A percentile compares a stretch with the other conserved stretches of the same genome.
Conservation (phyloP, 2,888 invertebrate genomes). For the Epistrophe grossulariae region DNA sequence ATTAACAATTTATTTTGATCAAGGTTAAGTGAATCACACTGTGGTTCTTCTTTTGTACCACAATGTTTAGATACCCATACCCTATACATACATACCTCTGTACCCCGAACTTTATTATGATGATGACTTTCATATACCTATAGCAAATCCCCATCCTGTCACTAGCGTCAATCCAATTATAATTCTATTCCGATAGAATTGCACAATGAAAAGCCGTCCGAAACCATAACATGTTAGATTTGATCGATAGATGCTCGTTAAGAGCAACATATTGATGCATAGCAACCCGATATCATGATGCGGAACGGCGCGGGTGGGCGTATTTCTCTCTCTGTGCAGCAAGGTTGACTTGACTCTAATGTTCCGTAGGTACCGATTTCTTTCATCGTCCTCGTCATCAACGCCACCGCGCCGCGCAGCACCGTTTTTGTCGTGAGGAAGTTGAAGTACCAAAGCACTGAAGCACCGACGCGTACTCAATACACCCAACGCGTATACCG, state of each 20-base stretch:
- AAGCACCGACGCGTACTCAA: slow-evolving; percentile 27
- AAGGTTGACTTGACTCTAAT: slow-evolving; percentile 17
- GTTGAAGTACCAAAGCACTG: slow-evolving; percentile 14
- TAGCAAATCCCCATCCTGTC: slow-evolving; percentile 22
- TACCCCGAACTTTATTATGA: neutral
- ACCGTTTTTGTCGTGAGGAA: slow-evolving; percentile 4
- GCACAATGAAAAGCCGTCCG: slow-evolving; percentile 28
- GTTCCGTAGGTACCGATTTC: neutral
- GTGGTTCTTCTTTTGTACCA: neutral
- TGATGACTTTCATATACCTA: slow-evolving; percentile 7
- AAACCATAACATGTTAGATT: slow-evolving; percentile 51
- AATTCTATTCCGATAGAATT: slow-evolving; percentile 41
- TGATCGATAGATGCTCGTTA: slow-evolving; percentile 71
- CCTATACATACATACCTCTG: neutral
- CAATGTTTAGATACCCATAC: neutral
- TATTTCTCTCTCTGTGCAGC: neutral
- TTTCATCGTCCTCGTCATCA: neutral
- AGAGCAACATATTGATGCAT: slow-evolving; percentile 59
- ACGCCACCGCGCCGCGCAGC: neutral
- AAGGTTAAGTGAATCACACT: slow-evolving; percentile 31
- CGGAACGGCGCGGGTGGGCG: no score
- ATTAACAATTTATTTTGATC: slow-evolving; percentile 4
- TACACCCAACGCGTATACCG: slow-evolving; percentile 33
- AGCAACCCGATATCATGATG: slow-evolving; percentile 45
- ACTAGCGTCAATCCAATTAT: slow-evolving; percentile 61